Conservation (phyloP, 2,797 vertebrate genomes). For the Gastrophryne carolinensis region DNA sequence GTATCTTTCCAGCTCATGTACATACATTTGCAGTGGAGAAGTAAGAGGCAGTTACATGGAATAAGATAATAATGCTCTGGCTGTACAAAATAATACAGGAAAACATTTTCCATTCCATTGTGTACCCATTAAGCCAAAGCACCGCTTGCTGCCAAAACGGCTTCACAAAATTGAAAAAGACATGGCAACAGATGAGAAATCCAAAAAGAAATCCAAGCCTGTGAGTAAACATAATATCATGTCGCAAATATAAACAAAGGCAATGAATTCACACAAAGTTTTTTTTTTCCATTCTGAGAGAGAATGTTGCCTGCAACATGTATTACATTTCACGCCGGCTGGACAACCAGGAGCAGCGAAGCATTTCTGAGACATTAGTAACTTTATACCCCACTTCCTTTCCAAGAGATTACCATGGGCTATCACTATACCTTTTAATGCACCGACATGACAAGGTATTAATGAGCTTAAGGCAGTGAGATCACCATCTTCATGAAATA, state of each 20-base stretch:
- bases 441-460: conserved; percentile 23
- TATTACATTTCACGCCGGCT: conserved; percentile 31
- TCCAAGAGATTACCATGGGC: background rate
- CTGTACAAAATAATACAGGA: conserved; percentile 19
- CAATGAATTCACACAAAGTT: conserved; percentile 5
- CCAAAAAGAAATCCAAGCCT: conserved; percentile 36
- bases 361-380: conserved; percentile 26
- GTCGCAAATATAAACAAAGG: conserved; percentile 32
- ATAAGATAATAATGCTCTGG: conserved; percentile 9
- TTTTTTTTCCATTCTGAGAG: conserved; percentile 13
- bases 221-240: conserved; percentile 23
- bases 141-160: conserved; percentile 15
- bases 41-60: background rate
- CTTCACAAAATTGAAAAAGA: conserved; percentile 39
- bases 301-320: conserved; percentile 15
- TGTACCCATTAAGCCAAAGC: conserved; percentile 23
- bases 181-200: conserved; percentile 24
- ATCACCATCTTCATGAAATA: conserved; percentile 18
- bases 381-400: conserved; percentile 22
- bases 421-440: conserved; percentile 27
- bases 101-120: background rate
- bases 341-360: conserved; percentile 11
- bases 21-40: background rate
- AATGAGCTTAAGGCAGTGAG: conserved; percentile 15
- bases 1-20: background rate